Evolutionary conservation across 2,797 vertebrate species (phyloP), one percentile per base, ranked within the genome.

Genomic region (Karalla daura): DNA sequence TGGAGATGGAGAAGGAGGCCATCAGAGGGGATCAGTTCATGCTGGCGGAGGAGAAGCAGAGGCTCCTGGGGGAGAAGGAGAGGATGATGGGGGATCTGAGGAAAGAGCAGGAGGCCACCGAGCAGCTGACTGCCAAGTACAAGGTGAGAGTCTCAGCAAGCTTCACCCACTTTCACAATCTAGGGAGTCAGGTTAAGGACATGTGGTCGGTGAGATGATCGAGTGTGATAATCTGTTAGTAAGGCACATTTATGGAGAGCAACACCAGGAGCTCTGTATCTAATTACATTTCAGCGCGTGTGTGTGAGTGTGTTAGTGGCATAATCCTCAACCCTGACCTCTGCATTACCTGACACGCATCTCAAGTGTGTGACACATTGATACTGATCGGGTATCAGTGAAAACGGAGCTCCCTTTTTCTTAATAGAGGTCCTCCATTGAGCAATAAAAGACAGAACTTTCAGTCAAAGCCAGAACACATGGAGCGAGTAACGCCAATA

Each of bases 1-100:
- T 99, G 88, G 96, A 98, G 84, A 93, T 94, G 81, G 97, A 99
- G 86, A 98, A 96, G 40, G 94, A 96, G 0, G 97, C 96, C 65
- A 99, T 99, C 87, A 95, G 92, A 86, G 97, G 94, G 0, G 97
- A 98, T 87, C 94, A 93, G 40, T 96, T 93, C 80, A 88, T 98
- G 76, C 81, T 98, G 92, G 95, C 94, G 0, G 97, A 98, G 70
- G 96, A 99, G 88, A 98, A 98, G 88, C 94, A 95, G 85, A 95
- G 92, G 89, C 94, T 98, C 27, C 93, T 99, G 72, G 95, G 95
- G 69, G 97, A 99, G 91, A 98, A 98, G 70, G 96, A 98, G 91
- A 97, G 94, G 92, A 98, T 98, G 97, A 95, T 98, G 78, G 95
- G 96, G 55, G 95, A 96, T 63, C 94, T 99, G 81, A 90, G 91